These are phyloP conservation scores for Acanthis flammea DNA, from an alignment of 2,797 vertebrate genomes.

Conservation along the genomic window DNA sequence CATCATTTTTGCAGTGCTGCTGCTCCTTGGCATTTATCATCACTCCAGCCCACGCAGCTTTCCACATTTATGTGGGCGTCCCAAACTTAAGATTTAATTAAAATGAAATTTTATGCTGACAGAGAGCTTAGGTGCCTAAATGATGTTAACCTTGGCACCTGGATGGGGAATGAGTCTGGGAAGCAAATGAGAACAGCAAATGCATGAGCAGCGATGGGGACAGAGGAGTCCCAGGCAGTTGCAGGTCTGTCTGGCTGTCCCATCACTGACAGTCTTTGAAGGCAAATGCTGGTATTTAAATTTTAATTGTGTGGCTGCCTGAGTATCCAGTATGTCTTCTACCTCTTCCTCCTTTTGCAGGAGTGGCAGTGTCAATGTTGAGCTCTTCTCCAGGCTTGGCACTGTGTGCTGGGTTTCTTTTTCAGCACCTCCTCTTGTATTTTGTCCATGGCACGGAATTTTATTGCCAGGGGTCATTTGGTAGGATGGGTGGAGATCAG, in stretches of 20 bases:
- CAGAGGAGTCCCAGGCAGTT: not conserved
- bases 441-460: not conserved
- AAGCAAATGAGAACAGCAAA: not conserved
- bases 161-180: not conserved
- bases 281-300: not conserved
- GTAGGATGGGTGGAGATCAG: accelerated
- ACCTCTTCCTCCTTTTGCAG: not conserved
- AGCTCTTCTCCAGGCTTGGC: not conserved
- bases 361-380: not conserved
- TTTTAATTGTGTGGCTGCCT: not conserved
- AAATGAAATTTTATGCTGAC: not conserved
- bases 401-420: not conserved
- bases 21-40: not conserved
- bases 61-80: accelerated
- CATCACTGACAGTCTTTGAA: not conserved
- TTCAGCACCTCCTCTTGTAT: not conserved
- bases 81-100: not conserved
- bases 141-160: not conserved
- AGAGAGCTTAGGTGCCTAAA: not conserved
- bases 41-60: not conserved
- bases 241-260: not conserved
- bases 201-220: not conserved
- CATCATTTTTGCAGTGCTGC: not conserved
- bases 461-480: not conserved
- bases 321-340: not conserved